Evolutionary conservation across 2,113 vertebrate genomes (phyloP), one percentile per base, ranked within the genome.

Genomic region (Gila orcuttii): DNA sequence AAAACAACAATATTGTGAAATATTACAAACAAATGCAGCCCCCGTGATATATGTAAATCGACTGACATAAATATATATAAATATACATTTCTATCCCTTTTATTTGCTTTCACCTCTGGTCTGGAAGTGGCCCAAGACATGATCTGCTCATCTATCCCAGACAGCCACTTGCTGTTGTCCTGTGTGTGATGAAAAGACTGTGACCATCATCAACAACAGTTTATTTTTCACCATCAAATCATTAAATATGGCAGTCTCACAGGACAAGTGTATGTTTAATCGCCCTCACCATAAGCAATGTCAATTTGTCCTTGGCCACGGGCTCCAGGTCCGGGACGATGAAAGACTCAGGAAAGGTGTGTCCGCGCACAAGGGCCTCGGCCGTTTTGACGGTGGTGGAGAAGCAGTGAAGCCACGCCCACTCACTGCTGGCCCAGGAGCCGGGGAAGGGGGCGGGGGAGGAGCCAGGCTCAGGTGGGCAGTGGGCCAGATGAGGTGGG

Each of bases 151-250:
- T 99, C 98, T 95, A 97, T 95, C 21, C 96, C 96, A 89, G 95
- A 95, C n/a, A 94, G 96, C 98, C 98, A 99, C 86, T 99, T 99
- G 85, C 96, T 96, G 90, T 99, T 99, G 93, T 99, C 97, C 98
- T 99, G 90, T 21, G 42, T 69, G 7, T 4, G 42, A 77, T 3
- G 31, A 69, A 15, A 55, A 50, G 25, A 28, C 28, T 12, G 15
- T 71, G 19, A 42, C 36, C 21, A 42, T 71, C 21, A 77, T 28
- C 28, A 71, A 39, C 33, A 69, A 71, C 25, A 19, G n/a, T 45
- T 17, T 47, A 25, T 74, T 17, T 50, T 33, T 55, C 25, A 55
- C 13, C 47, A 75, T 75, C n/a, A 75, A 28, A 47, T 33, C 28
- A 68, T 17, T 33, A 33, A 68, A 68, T 31, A 66, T 33, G 28